Base-by-base conservation (phyloP, 2,797 vertebrate species). In the Scyliorhinus canicula region DNA sequence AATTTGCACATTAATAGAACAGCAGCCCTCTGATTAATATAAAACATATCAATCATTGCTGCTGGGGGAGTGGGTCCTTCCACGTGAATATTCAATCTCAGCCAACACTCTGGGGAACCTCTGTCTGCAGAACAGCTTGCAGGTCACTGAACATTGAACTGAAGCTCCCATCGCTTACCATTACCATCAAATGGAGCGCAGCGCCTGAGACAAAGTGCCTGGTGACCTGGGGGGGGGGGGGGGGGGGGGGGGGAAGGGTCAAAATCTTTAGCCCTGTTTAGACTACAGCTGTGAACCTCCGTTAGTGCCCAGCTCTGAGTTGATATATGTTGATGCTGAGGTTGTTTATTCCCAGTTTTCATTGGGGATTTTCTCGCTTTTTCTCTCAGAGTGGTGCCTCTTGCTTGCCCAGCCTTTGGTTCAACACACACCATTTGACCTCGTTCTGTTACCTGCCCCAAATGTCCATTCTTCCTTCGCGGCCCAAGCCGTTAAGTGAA, bases 1-100 rank as follows among this genome's bases (percentile, higher is more conserved):
- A 91, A 91, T 91, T 91, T 91, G 88, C 88, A 91, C 88, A 91
- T 91, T 91, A 91, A 91, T 91, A 91, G 88, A 91, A 91, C 57
- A 19, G 88, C 88, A 65, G 63, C 88, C n/a, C 88, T 91, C 88
- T 91, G 88, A 91, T 91, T 91, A 91, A 91, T 91, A 91, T 91
- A 91, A 91, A 91, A 91, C 88, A 91, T 91, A 91, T 91, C 88
- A 91, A 91, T 91, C 88, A 91, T 44, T 65, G 88, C 57, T 91
- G 88, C n/a, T 40, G 60, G 40, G 88, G 88, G 57, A 60, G 65
- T 24, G 44, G 88, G n/a, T 57, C 60, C 88, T 40, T 12, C 44
- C 8, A 44, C 88, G 60, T 63, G n/a, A 91, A 91, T 91, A 91
- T 91, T 91, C 88, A 91, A 91, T 91, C 88, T 91, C 88, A 21